A percentile compares a stretch with the other conserved stretches of the same genome.
Conservation (phyloP, 2,888 invertebrate genomes). For the Thymelicus acteon region DNA sequence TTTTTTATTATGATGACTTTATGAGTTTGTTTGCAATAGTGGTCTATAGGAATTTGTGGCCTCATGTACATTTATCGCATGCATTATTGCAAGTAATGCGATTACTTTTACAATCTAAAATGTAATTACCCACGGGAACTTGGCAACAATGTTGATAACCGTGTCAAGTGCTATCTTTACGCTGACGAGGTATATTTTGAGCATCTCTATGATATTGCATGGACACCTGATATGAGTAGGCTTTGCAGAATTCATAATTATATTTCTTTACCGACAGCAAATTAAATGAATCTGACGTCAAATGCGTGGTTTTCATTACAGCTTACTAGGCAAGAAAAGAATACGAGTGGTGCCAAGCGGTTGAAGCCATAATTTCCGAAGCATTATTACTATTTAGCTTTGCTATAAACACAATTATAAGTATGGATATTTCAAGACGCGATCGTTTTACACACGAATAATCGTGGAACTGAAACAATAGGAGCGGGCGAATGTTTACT, state of each 20-base stretch:
- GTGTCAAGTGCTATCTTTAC: conserved; percentile 26
- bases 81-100: not conserved
- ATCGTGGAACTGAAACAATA: conserved; percentile 43
- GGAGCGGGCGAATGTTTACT: conserved; percentile 53
- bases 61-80: conserved; percentile 9
- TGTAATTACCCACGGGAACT: conserved; percentile 30
- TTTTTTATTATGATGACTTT: conserved; percentile 28
- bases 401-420: not conserved
- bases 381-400: conserved; percentile 9
- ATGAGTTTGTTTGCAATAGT: conserved; percentile 15
- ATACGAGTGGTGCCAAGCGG: not conserved
- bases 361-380: not conserved
- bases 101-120: conserved; percentile 22
- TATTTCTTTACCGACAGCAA: not conserved
- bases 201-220: conserved; percentile 20
- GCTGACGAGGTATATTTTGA: conserved; percentile 35
- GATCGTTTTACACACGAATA: conserved; percentile 33
- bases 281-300: not conserved
- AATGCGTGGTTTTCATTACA: conserved; percentile 6
- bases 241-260: conserved; percentile 15
- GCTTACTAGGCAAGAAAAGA: conserved; percentile 22
- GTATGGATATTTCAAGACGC: conserved; percentile 17
- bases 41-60: not conserved
- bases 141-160: conserved; percentile 7
- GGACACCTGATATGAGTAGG: conserved; percentile 26